Evolutionary conservation across 2,797 vertebrate species (phyloP), one percentile per base, ranked within the genome.

Genomic region (Sarcophilus harrisii): DNA sequence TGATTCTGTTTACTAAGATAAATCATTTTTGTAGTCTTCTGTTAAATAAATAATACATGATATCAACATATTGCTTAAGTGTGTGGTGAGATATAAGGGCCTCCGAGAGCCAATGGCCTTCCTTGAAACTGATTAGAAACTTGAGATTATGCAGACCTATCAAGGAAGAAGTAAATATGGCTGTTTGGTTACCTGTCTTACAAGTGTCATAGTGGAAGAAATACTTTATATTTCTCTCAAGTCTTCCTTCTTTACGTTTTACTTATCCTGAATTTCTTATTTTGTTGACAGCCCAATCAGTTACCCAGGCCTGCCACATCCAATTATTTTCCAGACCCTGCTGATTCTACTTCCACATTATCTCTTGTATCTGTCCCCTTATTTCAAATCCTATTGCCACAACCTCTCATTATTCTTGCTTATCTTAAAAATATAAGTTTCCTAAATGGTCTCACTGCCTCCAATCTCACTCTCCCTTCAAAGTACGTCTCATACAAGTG

Each of bases 41-140:
- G 66, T 73, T 73, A 73, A 73, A 87, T 87, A 87, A 87, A 87
- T 87, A 87, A 49, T 87, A 49, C 73, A 87, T 87, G 73, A 87
- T 27, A 87, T 49, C 73, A 45, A 49, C 18, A 87, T 45, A 27
- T 45, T 45, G 38, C 21, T 49, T 87, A 28, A 38, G 73, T 87
- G 38, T 87, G 38, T 87, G 73, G 2, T 87, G 45, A 49, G 24
- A 9, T 45, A 38, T 87, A 45, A 81, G 87, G 73, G 73, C 38
- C 73, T 87, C 21, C 45, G 38, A 21, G 21, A 49, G 10, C 38
- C 21, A 87, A 49, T 49, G 18, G 6, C 73, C 24, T 87, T 27
- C 38, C 38, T 87, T 87, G 21, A 49, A 45, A 87, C 14, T 49
- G 73, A 87, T 87, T 49, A 38, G 55, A 94, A 92, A 16, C 1